These are phyloP conservation scores for Nebria ingens DNA, from an alignment of 1,140 invertebrate genomes.

Conservation along the genomic window DNA sequence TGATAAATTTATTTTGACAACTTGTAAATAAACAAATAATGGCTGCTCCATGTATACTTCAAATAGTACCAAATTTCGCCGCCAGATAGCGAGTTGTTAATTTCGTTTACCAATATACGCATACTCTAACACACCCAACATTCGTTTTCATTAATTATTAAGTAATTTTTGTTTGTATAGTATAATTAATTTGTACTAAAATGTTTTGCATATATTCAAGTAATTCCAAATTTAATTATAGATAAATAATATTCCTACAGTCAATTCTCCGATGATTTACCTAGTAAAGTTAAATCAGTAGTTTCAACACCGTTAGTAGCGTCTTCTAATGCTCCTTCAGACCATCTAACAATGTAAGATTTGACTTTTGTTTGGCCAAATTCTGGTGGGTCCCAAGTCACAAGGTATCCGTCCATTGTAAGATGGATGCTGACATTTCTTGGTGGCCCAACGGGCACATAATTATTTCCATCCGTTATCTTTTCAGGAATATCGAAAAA, in stretches of 20 bases:
- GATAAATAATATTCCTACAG: neutral
- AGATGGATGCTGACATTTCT: conserved; percentile 51
- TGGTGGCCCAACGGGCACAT: conserved; percentile 46
- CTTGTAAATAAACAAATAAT: no score
- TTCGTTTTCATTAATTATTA: no score
- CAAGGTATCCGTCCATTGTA: conserved; percentile 51
- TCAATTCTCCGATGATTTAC: no score
- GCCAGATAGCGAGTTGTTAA: no score
- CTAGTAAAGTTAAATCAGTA: conserved; percentile 46
- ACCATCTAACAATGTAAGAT: conserved; percentile 51
- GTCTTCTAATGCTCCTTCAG: conserved; percentile 43
- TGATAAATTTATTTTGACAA: no score
- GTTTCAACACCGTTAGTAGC: conserved; percentile 50
- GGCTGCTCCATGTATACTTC: no score
- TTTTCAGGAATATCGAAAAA: conserved; percentile 4
- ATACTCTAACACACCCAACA: no score
- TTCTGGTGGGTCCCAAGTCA: conserved; percentile 61
- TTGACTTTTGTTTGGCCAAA: conserved; percentile 44
- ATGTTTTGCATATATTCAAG: no score
- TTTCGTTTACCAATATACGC: no score
- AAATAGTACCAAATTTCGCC: no score
- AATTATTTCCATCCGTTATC: conserved; percentile 11
- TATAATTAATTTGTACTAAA: no score
- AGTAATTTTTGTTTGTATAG: no score
- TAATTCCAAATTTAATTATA: neutral